phyloP scores from a whole-genome alignment of 2,797 vertebrate genomes.

The Rhinophrynus dorsalis region DNA sequence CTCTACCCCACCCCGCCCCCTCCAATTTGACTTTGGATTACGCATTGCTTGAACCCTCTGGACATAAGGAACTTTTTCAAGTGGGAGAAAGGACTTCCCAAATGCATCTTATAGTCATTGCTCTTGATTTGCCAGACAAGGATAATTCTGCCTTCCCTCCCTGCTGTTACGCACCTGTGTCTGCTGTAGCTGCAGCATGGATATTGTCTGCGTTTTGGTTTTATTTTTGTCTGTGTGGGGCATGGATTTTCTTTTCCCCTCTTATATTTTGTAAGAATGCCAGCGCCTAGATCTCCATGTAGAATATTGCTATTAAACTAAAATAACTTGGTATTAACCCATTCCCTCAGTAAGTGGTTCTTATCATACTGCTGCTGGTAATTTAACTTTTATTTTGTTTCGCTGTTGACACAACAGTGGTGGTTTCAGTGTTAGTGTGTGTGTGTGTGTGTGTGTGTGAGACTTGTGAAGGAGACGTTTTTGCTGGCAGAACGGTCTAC shows the following conservation, averaged over 20 bases:
- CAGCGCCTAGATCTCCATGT: neutral
- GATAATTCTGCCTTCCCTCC: neutral
- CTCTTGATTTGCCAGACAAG: neutral
- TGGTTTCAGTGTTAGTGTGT: too few species aligned
- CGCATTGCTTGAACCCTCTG: neutral
- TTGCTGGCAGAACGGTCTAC: too few species aligned
- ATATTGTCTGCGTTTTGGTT: neutral
- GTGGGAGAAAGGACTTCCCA: slow-evolving; percentile 18
- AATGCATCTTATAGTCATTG: neutral
- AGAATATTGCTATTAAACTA: slow-evolving; percentile 23
- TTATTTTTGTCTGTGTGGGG: neutral
- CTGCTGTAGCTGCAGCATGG: neutral
- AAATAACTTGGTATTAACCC: neutral
- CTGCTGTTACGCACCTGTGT: neutral
- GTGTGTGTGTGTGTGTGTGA: too few species aligned
- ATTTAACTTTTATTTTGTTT: too few species aligned
- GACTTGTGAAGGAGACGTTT: too few species aligned
- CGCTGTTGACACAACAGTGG: too few species aligned
- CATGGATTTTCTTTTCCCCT: neutral
- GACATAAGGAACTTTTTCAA: neutral
- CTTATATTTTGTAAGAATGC: slow-evolving; percentile 6
- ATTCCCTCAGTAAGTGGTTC: too few species aligned
- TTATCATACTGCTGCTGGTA: too few species aligned
- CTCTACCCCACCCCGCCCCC: too few species aligned
- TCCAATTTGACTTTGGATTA: neutral